A percentile compares a stretch with the other conserved stretches of the same genome.
phyloP scores from a whole-genome alignment of 2,113 vertebrate species.

The Gobio gobio region DNA sequence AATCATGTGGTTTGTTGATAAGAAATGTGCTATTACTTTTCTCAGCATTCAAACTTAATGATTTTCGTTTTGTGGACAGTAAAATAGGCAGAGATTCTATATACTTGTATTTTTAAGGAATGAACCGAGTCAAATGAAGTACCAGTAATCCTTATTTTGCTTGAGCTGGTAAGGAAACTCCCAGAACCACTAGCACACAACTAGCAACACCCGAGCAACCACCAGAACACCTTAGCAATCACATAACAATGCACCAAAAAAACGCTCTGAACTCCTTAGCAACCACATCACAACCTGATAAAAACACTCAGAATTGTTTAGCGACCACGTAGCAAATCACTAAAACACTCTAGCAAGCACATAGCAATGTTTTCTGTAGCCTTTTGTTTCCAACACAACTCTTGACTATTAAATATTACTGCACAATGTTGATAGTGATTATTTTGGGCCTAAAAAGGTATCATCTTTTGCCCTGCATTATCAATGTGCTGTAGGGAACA shows the following conservation, averaged over 20 bases:
- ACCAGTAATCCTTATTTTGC: neutral
- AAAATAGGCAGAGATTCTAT: neutral
- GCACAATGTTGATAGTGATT: neutral
- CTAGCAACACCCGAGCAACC: neutral
- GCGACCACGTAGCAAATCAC: neutral
- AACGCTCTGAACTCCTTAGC: neutral
- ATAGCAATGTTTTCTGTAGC: neutral
- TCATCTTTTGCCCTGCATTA: neutral
- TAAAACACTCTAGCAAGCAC: neutral
- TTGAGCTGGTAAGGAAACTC: neutral
- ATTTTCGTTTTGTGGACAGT: too few species aligned
- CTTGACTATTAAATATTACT: neutral
- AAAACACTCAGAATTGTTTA: neutral
- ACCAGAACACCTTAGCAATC: neutral
- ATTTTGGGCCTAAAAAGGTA: neutral
- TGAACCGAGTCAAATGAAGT: neutral
- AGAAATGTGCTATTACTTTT: neutral
- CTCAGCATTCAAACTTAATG: neutral
- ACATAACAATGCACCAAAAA: neutral
- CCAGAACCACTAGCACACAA: neutral
- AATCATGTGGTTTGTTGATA: neutral
- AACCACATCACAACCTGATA: neutral
- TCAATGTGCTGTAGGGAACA: constrained; percentile 6
- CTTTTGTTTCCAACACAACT: neutral
- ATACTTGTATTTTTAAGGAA: neutral